Conservation (phyloP, 2,113 vertebrate genomes). For the Sterrhoptilus dennistouni region DNA sequence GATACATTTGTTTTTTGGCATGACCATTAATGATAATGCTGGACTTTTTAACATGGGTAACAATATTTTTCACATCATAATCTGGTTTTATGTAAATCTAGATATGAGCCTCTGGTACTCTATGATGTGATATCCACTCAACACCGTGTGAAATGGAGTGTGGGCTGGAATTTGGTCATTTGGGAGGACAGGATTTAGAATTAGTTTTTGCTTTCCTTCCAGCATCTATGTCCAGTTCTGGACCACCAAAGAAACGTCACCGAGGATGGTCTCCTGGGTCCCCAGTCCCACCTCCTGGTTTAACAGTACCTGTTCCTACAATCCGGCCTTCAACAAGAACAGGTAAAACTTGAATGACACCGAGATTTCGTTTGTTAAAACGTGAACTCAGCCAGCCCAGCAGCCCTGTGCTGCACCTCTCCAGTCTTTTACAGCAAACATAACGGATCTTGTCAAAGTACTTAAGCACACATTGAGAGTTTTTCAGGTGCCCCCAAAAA, state of each 20-base stretch:
- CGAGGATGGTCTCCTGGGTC: constrained; percentile 92
- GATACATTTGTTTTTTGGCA: neutral
- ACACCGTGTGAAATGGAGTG: neutral
- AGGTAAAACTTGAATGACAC: constrained; percentile 61
- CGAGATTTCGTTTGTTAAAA: neutral
- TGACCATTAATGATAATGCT: neutral
- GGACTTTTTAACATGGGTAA: neutral
- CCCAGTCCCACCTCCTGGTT: constrained; percentile 77
- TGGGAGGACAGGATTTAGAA: neutral
- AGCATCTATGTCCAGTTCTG: constrained; percentile 85
- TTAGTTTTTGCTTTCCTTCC: neutral
- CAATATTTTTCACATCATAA: neutral
- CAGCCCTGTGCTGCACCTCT: neutral
- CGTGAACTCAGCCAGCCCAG: neutral
- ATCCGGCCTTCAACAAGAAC: constrained; percentile 82
- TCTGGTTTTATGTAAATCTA: neutral
- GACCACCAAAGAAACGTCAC: constrained; percentile 96
- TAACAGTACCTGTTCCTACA: constrained; percentile 83
- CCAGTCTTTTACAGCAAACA: neutral
- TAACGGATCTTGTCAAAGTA: neutral
- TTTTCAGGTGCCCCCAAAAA: neutral
- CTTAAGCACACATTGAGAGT: neutral
- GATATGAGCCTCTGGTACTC: neutral
- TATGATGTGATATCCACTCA: neutral
- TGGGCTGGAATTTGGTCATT: neutral